Evolutionary conservation across 1,140 invertebrate genomes (phyloP), one percentile per base, ranked within the genome.

Genomic region (Drosophila teissieri): DNA sequence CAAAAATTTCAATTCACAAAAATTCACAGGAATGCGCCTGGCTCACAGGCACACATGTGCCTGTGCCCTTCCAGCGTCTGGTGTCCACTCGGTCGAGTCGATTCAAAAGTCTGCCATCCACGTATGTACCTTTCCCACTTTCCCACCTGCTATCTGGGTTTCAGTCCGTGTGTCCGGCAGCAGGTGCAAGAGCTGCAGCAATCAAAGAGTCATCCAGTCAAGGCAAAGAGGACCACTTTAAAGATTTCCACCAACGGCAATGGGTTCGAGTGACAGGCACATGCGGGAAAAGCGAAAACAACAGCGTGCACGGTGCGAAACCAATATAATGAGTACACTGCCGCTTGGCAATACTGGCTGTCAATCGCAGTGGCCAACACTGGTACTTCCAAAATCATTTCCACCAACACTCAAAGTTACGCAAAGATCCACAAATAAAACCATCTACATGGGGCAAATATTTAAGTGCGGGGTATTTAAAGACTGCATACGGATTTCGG

Each of bases 1-100:
- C 84, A 88, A 88, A 86, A 88, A 88, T 88, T 80, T 89, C 84
- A 89, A 84, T 88, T 88, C 82, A 70, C 82, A 86, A 86, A 88
- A 85, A 88, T 88, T 78, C 75, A 76, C 57, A 88, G 79, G 82
- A 86, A 88, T 86, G 69, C 67, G 79, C 67, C 48, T 61, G 60
- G 55, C 24, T 40, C 40, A 46, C 19, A 19, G 19, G 19, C 19
- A 19, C 77, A 76, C 78, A 86, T 62, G 48, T 63, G 39, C 48
- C 15, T 60, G 64, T 58, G n/a, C 55, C 40, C 46, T 53, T 27
- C 49, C 22, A 58, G 4, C 6, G 46, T 68, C 36, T 52, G 31
- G 10, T 52, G 49, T 36, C 49, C 49, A 52, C 15, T 36, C 15
- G 49, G 15, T 36, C 27, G 37, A 44, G 48, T 51, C 45, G 31